Conservation (phyloP, 2,888 invertebrate genomes). For the Myathropa florea region DNA sequence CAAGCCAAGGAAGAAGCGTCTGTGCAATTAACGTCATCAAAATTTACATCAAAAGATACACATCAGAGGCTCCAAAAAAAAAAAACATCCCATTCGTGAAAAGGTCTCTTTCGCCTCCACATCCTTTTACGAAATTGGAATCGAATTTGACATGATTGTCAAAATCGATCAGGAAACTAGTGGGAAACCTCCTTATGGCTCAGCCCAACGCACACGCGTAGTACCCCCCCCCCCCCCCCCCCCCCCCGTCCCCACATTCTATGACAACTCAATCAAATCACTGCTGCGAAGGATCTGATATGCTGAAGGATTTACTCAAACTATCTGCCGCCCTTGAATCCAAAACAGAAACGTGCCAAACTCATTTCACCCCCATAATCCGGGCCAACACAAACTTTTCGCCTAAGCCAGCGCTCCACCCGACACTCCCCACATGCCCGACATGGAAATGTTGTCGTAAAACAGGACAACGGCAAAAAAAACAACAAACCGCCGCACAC, state of each 20-base stretch:
- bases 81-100: not conserved
- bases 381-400: not conserved
- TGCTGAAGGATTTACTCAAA: not conserved
- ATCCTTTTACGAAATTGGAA: not conserved
- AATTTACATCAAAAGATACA: no score
- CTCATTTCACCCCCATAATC: constrained; percentile 1
- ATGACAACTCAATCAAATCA: not conserved
- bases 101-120: not conserved
- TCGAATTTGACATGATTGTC: not conserved
- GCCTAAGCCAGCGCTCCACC: not conserved
- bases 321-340: not conserved
- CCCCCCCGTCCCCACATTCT: not conserved
- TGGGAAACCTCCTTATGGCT: not conserved
- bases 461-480: not conserved
- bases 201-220: not conserved
- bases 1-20: no score
- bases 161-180: not conserved
- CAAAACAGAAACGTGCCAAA: not conserved
- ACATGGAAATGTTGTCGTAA: constrained; percentile 11
- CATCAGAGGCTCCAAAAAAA: no score
- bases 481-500: not conserved
- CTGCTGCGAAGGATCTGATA: not conserved
- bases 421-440: not conserved
- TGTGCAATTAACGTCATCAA: no score
- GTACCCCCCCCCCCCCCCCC: not conserved